Evolutionary conservation across 2,797 vertebrate species (phyloP).

Genomic region (Eulemur coronatus): DNA sequence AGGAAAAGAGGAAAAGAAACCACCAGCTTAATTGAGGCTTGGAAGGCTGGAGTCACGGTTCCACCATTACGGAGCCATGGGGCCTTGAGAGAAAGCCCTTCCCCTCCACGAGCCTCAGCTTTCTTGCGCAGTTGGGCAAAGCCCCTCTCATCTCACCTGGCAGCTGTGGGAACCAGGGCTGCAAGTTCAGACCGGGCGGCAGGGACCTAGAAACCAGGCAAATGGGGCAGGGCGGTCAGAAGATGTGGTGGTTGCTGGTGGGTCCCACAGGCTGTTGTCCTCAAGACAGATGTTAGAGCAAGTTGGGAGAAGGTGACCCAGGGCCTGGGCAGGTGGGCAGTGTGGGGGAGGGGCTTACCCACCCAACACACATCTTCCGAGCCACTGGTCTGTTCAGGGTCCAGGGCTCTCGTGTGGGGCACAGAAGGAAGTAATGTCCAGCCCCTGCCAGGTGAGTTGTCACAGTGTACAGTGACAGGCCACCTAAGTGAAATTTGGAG

Average conservation of each 20-base stretch:
- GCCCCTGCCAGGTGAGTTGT: not conserved
- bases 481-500: not conserved
- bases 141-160: not conserved
- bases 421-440: not conserved
- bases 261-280: accelerated
- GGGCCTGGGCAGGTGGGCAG: no score
- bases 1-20: not conserved
- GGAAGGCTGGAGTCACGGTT: accelerated
- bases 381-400: not conserved
- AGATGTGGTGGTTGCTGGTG: accelerated
- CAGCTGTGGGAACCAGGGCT: not conserved
- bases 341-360: not conserved
- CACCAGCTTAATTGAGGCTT: no score
- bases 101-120: accelerated
- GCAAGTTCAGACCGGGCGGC: not conserved
- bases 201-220: not conserved
- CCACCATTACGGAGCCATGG: accelerated
- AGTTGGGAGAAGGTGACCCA: not conserved
- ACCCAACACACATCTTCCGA: not conserved
- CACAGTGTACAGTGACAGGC: not conserved
- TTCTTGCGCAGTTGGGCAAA: not conserved
- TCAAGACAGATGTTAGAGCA: not conserved
- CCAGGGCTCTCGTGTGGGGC: not conserved
- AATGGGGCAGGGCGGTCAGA: no score
- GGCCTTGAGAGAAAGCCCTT: no score